Evolutionary conservation across 2,113 vertebrate genomes (phyloP).

Genomic region (Triplophysa tibetana): DNA sequence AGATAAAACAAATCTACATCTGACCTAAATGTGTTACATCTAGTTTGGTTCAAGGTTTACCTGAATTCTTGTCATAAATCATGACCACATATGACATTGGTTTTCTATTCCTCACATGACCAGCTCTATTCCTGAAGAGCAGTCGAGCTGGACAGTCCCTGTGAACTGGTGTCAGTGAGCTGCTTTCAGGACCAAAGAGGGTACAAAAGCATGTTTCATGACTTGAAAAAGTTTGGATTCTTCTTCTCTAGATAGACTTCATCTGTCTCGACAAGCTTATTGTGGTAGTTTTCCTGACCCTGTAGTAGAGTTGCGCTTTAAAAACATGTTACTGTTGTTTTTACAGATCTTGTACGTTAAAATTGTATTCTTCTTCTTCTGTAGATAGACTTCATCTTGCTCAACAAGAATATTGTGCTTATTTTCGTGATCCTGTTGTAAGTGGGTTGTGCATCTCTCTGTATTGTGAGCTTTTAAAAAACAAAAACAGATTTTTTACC

Average conservation of each 20-base stretch:
- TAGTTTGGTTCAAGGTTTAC: not conserved
- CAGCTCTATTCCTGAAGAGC: slow-evolving; percentile 4
- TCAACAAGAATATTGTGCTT: slow-evolving; percentile 34
- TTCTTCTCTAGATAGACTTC: slow-evolving; percentile 43
- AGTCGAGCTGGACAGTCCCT: not conserved
- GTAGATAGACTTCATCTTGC: slow-evolving; percentile 49
- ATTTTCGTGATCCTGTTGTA: slow-evolving; percentile 37
- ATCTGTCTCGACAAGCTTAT: slow-evolving; percentile 44
- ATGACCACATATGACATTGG: slow-evolving; percentile 3
- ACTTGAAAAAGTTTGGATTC: slow-evolving; percentile 24
- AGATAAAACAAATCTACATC: not conserved
- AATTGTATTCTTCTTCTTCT: slow-evolving; percentile 19
- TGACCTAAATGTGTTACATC: not conserved
- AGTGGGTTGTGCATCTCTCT: slow-evolving; percentile 10
- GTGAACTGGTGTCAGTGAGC: too few species aligned
- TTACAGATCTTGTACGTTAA: not conserved
- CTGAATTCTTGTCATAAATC: not conserved
- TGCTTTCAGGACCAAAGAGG: not conserved
- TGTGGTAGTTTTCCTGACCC: slow-evolving; percentile 34
- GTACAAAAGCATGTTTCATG: not conserved
- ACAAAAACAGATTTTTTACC: too few species aligned
- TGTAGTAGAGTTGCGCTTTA: not conserved
- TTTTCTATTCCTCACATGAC: not conserved
- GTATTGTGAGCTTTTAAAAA: not conserved
- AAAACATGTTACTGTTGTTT: too few species aligned